These are phyloP conservation scores for Poeciliopsis presidionis DNA, from an alignment of 2,797 vertebrate genomes.

Conservation along the genomic window DNA sequence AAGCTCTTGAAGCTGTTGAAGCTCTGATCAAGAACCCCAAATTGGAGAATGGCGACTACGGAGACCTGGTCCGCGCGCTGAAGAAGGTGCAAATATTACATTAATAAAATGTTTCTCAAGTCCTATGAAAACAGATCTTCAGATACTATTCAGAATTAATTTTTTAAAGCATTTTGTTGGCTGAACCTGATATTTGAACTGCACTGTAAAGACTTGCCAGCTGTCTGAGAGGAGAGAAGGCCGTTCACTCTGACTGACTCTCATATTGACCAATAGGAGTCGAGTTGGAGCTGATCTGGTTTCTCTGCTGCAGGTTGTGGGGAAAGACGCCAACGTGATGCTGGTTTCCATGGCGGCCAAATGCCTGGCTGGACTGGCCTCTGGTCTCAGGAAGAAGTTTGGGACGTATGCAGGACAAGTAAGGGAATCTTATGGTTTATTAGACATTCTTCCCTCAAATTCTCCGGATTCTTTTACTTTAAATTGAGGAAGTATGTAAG, in stretches of 20 bases:
- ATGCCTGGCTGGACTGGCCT: conserved; percentile 90
- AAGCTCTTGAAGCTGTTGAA: conserved; percentile 93
- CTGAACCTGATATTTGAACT: not conserved
- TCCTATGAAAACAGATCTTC: not conserved
- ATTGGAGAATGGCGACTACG: conserved; percentile 93
- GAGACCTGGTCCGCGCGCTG: conserved; percentile 92
- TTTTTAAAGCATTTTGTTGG: not conserved
- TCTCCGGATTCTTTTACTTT: not conserved
- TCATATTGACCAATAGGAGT: not conserved
- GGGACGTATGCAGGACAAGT: conserved; percentile 95
- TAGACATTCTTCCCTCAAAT: not conserved
- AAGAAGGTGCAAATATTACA: conserved; percentile 87
- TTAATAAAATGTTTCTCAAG: not conserved
- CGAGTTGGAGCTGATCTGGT: not conserved
- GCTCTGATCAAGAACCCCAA: conserved; percentile 91
- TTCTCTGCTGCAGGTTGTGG: conserved; percentile 86
- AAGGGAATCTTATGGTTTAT: conserved; percentile 57
- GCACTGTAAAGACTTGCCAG: not conserved
- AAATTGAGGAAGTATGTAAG: not conserved
- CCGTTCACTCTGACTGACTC: not conserved
- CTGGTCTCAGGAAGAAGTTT: conserved; percentile 97
- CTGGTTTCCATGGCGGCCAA: conserved; percentile 95
- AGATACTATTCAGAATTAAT: not conserved
- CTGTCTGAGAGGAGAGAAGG: not conserved
- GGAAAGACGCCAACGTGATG: conserved; percentile 98